phyloP scores from a whole-genome alignment of 2,888 invertebrate species.

The Drosophila trichaetosa region DNA sequence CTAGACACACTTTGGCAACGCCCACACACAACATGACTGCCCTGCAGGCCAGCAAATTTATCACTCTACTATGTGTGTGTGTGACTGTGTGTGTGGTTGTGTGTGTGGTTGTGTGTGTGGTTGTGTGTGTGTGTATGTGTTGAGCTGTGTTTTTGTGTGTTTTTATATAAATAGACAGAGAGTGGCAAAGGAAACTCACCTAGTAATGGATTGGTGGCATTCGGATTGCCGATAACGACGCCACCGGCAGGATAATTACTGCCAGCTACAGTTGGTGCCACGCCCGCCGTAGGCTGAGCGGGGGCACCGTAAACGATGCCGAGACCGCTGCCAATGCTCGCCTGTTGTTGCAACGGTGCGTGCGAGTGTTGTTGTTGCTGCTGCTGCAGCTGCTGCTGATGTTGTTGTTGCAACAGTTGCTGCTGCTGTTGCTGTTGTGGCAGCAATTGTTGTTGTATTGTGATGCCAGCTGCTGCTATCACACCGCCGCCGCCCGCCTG shows the following conservation, averaged over 20 bases:
- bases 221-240: conserved; percentile 82
- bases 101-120: conserved; percentile 8
- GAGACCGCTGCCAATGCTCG: conserved; percentile 64
- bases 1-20: conserved; percentile 40
- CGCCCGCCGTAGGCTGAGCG: conserved; percentile 62
- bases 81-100: neutral
- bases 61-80: conserved; percentile 30
- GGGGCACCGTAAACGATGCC: conserved; percentile 65
- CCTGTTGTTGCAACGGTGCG: conserved; percentile 67
- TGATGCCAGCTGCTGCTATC: conserved; percentile 28
- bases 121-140: neutral
- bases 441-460: conserved; percentile 21
- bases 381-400: conserved; percentile 28
- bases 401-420: conserved; percentile 41
- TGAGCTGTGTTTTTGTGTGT: neutral
- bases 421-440: conserved; percentile 30
- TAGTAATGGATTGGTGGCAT: conserved; percentile 82
- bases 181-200: conserved; percentile 67
- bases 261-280: conserved; percentile 43
- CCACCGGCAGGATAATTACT: conserved; percentile 76
- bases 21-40: conserved; percentile 1
- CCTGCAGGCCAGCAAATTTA: conserved; percentile 21
- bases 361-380: conserved; percentile 46
- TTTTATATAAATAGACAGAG: conserved; percentile 3
- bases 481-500: conserved; percentile 47